These are phyloP conservation scores for Elephas maximus DNA, from an alignment of 2,113 vertebrate species.

Conservation along the genomic window DNA sequence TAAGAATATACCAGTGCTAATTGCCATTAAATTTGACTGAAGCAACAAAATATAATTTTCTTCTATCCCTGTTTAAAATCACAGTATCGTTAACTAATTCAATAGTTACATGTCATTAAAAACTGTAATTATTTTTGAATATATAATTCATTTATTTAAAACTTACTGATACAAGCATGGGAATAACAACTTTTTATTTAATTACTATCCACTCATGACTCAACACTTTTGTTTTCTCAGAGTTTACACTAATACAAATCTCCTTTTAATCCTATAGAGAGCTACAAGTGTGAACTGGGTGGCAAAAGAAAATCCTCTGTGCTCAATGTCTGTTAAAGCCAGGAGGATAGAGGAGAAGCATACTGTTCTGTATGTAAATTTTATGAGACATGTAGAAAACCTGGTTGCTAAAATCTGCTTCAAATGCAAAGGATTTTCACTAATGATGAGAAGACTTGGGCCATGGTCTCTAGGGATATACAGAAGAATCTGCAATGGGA, in stretches of 20 bases:
- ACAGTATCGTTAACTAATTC: slow-evolving; percentile 23
- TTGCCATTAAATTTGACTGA: slow-evolving; percentile 54
- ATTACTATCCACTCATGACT: slow-evolving; percentile 72
- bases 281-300: slow-evolving; percentile 53
- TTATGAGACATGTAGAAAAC: slow-evolving; percentile 70
- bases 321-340: slow-evolving; percentile 26
- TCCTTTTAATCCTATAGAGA: slow-evolving; percentile 54
- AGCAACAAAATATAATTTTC: slow-evolving; percentile 46
- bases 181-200: slow-evolving; percentile 66
- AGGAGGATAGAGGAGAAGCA: slow-evolving; percentile 53
- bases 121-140: slow-evolving; percentile 46
- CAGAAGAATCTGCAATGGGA: slow-evolving; percentile 78
- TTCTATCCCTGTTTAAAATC: slow-evolving; percentile 54
- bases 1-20: slow-evolving; percentile 24
- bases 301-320: background rate
- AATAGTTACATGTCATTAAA: slow-evolving; percentile 18
- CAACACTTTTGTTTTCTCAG: slow-evolving; percentile 25
- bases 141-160: slow-evolving; percentile 19
- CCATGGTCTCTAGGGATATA: slow-evolving; percentile 77
- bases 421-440: slow-evolving; percentile 80
- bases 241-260: slow-evolving; percentile 69
- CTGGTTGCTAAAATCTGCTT: slow-evolving; percentile 84
- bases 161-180: slow-evolving; percentile 28
- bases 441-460: slow-evolving; percentile 80
- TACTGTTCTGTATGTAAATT: slow-evolving; percentile 67